Percentiles rank a stretch among this genome's conserved stretches.
Conservation (phyloP, 2,888 invertebrate species). For the Crioceris asparagi region DNA sequence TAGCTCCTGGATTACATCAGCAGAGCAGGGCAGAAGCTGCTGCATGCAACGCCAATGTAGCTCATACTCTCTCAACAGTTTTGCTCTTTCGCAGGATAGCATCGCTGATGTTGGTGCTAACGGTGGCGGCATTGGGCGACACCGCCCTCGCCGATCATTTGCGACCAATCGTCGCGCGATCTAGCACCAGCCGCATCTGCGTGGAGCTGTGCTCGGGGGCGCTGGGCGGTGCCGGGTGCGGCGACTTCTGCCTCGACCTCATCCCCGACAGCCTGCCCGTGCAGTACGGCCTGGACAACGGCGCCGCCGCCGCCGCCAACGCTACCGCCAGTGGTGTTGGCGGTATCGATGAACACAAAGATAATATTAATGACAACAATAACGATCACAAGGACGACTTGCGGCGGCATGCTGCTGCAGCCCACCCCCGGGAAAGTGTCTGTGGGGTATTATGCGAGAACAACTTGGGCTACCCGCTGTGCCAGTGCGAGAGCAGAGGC, state of each 20-base stretch:
- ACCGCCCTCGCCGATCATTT: constrained; percentile 26
- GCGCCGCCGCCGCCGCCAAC: constrained; percentile 10
- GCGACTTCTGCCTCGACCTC: constrained; percentile 41
- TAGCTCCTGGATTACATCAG: too few relatives aligned
- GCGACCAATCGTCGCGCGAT: constrained; percentile 32
- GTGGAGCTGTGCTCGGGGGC: constrained; percentile 36
- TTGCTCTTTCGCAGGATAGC: too few relatives aligned
- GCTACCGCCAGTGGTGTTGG: constrained; percentile 40
- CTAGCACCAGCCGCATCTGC: constrained; percentile 35
- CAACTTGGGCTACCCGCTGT: constrained; percentile 49
- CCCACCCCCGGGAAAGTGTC: constrained; percentile 42
- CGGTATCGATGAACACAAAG: constrained; percentile 16
- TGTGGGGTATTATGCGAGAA: constrained; percentile 52
- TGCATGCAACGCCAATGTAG: too few relatives aligned
- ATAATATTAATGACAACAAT: too few relatives aligned
- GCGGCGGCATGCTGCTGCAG: too few relatives aligned
- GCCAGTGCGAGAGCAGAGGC: constrained; percentile 34
- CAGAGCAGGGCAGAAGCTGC: too few relatives aligned
- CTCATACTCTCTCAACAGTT: too few relatives aligned
- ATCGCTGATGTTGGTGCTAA: too few relatives aligned
- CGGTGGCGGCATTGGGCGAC: too few relatives aligned
- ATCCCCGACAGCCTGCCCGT: constrained; percentile 40
- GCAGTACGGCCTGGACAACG: constrained; percentile 13
- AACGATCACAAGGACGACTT: too few relatives aligned
- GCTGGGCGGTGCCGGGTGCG: constrained; percentile 47